Percentiles rank a stretch among this genome's conserved stretches.
These are phyloP conservation scores for Pseudomyrmex cubaensis DNA, from an alignment of 1,140 invertebrate species.

Conservation along the genomic window DNA sequence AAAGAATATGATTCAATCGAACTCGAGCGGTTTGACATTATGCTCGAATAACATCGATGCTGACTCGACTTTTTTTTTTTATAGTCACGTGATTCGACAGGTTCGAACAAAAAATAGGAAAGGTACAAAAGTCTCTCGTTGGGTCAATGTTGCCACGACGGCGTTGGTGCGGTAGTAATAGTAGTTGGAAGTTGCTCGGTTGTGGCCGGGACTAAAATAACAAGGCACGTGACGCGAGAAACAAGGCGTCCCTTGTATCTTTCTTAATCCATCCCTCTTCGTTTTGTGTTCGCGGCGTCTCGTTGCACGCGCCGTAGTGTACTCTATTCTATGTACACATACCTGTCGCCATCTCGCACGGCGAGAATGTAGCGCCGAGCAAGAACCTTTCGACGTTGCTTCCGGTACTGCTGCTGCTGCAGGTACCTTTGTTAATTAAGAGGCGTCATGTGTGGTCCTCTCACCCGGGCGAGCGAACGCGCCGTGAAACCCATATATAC, in stretches of 20 bases:
- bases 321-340: background rate
- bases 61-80: no score
- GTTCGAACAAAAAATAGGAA: slow-evolving; percentile 22
- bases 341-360: background rate
- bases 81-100: slow-evolving; percentile 15
- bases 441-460: slow-evolving; percentile 81
- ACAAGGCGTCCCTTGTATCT: slow-evolving; percentile 75
- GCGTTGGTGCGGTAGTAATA: slow-evolving; percentile 39
- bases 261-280: slow-evolving; percentile 65
- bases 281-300: slow-evolving; percentile 47
- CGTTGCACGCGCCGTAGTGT: background rate
- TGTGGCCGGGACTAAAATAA: slow-evolving; percentile 61
- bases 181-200: slow-evolving; percentile 61
- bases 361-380: slow-evolving; percentile 20
- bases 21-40: background rate
- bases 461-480: slow-evolving; percentile 40
- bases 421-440: slow-evolving; percentile 82
- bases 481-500: slow-evolving; percentile 63
- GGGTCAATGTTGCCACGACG: slow-evolving; percentile 65
- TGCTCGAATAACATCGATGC: background rate
- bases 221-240: slow-evolving; percentile 75
- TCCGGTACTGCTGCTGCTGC: slow-evolving; percentile 63
- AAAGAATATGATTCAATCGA: background rate
- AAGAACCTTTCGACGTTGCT: slow-evolving; percentile 25
- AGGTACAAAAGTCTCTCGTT: slow-evolving; percentile 19